Percentiles rank a stretch among this genome's conserved stretches.
Conservation (phyloP, 2,797 vertebrate genomes). For the Smutsia temminckii region DNA sequence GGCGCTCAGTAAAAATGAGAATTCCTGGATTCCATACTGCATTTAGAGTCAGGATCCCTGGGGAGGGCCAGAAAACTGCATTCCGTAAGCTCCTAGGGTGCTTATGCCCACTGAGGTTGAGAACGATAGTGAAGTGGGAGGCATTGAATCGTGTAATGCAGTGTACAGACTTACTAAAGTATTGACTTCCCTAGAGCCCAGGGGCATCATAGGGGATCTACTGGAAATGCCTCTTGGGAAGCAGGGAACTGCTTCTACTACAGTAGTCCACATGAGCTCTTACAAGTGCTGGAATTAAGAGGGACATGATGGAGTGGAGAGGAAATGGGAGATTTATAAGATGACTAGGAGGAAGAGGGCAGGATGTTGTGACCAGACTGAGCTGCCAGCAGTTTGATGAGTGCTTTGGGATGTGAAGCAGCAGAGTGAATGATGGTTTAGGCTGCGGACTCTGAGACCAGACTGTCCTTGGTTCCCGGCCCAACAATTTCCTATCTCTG, state of each 20-base stretch:
- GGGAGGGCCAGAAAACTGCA: not conserved
- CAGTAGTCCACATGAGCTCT: not conserved
- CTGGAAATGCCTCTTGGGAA: not conserved
- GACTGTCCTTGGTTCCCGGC: not conserved
- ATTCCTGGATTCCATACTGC: not conserved
- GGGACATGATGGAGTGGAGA: not conserved
- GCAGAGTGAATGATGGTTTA: not conserved
- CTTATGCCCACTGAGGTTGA: not conserved
- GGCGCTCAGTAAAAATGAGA: not conserved
- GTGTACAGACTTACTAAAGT: not conserved
- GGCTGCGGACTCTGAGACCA: not conserved
- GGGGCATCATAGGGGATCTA: not conserved
- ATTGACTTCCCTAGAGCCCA: not conserved
- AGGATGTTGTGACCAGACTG: no score
- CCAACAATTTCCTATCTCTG: not conserved
- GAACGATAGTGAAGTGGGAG: not conserved
- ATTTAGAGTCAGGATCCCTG: not conserved
- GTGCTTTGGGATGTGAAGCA: not conserved
- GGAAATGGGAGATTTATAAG: not conserved
- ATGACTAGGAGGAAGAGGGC: not conserved
- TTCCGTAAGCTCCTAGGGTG: not conserved
- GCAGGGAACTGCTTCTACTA: not conserved
- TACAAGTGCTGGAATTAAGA: not conserved
- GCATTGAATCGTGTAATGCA: rapidly evolving
- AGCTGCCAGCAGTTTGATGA: not conserved